phyloP scores from a whole-genome alignment of 2,888 invertebrate genomes.

The Polydrusus cervinus region DNA sequence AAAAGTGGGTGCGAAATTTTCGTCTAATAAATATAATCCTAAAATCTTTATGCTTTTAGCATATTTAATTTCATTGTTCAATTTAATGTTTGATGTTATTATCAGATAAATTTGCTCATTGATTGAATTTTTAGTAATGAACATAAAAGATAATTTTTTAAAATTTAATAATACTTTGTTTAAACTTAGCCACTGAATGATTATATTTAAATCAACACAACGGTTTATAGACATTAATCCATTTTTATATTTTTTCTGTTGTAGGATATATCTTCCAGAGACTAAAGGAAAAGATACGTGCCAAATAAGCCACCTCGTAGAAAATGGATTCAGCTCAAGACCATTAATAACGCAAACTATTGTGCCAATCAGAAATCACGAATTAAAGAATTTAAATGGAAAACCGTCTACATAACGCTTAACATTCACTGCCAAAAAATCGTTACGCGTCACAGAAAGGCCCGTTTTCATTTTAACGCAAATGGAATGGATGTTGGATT shows the following conservation, averaged over 20 bases:
- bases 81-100: too few species aligned
- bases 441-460: not conserved
- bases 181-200: too few species aligned
- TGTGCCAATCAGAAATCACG: conserved; percentile 14
- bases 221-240: not conserved
- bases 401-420: conserved; percentile 25
- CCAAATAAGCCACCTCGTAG: conserved; percentile 78
- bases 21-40: too few species aligned
- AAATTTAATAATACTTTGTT: too few species aligned
- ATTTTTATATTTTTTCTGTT: not conserved
- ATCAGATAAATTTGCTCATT: too few species aligned
- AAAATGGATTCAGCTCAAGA: conserved; percentile 74
- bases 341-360: conserved; percentile 52
- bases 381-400: conserved; percentile 35
- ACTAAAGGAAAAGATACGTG: conserved; percentile 81
- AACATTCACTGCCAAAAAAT: conserved; percentile 9
- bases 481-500: too few species aligned
- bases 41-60: too few species aligned
- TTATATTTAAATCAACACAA: too few species aligned
- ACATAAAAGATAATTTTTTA: too few species aligned
- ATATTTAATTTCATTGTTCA: too few species aligned
- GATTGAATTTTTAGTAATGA: too few species aligned
- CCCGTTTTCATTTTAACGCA: not conserved
- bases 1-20: too few species aligned
- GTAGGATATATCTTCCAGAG: conserved; percentile 83